Conservation (phyloP, 2,797 vertebrate species). For the Linurgus olivaceus region DNA sequence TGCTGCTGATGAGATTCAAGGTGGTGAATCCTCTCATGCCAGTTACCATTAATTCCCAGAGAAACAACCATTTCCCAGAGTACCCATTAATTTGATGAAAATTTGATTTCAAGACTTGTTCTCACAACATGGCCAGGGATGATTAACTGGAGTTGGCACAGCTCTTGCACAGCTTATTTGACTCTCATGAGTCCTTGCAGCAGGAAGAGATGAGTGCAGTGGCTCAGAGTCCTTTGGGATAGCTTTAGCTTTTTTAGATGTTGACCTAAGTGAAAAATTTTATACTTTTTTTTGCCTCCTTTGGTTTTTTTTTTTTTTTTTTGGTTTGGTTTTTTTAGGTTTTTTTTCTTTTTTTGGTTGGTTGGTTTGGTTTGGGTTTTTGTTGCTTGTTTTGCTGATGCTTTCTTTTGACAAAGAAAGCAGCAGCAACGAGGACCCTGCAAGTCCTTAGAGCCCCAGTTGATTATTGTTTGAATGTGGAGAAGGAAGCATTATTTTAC, state of each 20-base stretch:
- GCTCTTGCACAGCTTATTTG: background rate
- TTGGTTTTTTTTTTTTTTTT: background rate
- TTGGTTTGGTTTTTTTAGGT: background rate
- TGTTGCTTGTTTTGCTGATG: background rate
- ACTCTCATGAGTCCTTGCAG: background rate
- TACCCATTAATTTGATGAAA: background rate
- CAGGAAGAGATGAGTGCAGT: rapidly evolving
- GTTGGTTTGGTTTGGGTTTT: too few relatives aligned
- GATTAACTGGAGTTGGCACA: background rate
- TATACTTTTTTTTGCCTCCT: background rate
- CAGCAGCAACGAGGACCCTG: background rate
- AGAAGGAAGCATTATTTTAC: background rate
- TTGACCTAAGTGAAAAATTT: background rate
- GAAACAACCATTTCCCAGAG: background rate
- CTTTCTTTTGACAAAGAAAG: background rate
- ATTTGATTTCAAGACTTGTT: background rate
- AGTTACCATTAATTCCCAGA: background rate
- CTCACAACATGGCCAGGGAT: background rate
- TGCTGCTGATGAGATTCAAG: background rate
- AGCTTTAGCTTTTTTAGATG: background rate
- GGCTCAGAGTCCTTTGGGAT: background rate
- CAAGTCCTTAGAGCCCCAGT: background rate
- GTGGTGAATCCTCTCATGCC: background rate
- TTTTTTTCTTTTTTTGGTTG: background rate
- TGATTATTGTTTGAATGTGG: background rate